Percentiles rank a stretch among this genome's conserved stretches.
These are phyloP conservation scores for Sycophila sp. DNA, from an alignment of 1,140 invertebrate species.

Conservation along the genomic window DNA sequence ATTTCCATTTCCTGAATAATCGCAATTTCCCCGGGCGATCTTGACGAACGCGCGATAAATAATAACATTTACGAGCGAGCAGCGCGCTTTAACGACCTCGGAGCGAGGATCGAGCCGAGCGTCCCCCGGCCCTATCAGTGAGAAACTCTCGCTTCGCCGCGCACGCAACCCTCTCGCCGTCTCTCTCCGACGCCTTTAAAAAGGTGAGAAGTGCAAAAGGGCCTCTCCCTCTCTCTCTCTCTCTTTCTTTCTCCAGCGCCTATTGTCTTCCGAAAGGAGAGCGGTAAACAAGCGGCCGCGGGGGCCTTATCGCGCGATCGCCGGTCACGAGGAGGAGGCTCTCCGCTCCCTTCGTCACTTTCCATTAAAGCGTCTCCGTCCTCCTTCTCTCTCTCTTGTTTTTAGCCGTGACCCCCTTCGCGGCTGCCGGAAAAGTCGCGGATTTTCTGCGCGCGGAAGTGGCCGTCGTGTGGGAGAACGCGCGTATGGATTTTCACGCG, in stretches of 20 bases:
- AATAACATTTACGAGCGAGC: conserved; percentile 21
- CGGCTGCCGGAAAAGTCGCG: background rate
- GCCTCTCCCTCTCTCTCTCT: background rate
- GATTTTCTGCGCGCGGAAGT: background rate
- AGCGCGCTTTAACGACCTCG: background rate
- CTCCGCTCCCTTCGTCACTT: background rate
- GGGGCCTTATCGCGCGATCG: background rate
- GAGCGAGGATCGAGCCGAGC: background rate
- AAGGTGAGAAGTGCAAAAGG: background rate
- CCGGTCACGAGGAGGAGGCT: background rate
- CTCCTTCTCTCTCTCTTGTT: no score
- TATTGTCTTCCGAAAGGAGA: conserved; percentile 18
- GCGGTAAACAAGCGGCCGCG: background rate
- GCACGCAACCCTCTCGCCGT: background rate
- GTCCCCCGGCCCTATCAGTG: background rate
- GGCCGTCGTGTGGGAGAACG: no score
- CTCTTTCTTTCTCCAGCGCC: no score
- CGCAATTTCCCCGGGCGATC: background rate
- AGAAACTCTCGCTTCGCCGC: no score
- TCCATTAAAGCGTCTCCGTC: no score
- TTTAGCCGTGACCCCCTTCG: no score
- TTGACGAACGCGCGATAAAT: conserved; percentile 13
- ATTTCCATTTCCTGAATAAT: conserved; percentile 22
- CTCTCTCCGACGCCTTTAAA: background rate
- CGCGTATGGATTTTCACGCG: no score